Conservation (phyloP, 1,140 invertebrate genomes). For the Chionoecetes opilio region DNA sequence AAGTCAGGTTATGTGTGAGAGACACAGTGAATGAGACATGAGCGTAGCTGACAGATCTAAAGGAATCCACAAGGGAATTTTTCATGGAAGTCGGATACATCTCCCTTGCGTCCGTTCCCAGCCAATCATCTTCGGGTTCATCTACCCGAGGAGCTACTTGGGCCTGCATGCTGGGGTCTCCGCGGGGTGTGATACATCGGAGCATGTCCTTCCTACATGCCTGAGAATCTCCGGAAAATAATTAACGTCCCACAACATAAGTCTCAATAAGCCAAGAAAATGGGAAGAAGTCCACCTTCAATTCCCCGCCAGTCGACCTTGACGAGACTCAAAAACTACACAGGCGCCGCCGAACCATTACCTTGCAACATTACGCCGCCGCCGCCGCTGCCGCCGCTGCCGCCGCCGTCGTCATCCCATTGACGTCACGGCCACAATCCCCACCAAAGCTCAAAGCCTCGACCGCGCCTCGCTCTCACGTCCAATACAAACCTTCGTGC, state of each 20-base stretch:
- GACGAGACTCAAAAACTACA: not conserved
- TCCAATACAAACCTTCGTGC: not conserved
- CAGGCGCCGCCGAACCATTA: not conserved
- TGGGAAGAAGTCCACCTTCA: not conserved
- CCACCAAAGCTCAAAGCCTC: no score
- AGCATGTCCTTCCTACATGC: not conserved
- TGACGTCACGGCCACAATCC: no score
- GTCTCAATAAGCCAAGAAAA: not conserved
- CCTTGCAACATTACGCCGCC: not conserved
- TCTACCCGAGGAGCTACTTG: not conserved
- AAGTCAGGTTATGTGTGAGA: no score
- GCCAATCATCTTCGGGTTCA: not conserved
- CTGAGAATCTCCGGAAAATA: not conserved
- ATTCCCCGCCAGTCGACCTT: constrained; percentile 7
- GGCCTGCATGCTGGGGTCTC: not conserved
- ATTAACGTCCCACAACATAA: not conserved
- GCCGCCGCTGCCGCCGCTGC: not conserved
- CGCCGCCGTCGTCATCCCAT: no score
- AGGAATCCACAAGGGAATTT: not conserved
- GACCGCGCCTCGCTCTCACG: not conserved
- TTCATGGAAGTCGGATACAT: not conserved
- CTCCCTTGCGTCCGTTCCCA: not conserved
- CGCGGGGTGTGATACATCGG: not conserved
- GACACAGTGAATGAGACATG: no score
- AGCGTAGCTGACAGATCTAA: no score